Evolutionary conservation across 1,140 invertebrate species (phyloP), one percentile per base, ranked within the genome.

Genomic region (Heliconius melpomene): DNA sequence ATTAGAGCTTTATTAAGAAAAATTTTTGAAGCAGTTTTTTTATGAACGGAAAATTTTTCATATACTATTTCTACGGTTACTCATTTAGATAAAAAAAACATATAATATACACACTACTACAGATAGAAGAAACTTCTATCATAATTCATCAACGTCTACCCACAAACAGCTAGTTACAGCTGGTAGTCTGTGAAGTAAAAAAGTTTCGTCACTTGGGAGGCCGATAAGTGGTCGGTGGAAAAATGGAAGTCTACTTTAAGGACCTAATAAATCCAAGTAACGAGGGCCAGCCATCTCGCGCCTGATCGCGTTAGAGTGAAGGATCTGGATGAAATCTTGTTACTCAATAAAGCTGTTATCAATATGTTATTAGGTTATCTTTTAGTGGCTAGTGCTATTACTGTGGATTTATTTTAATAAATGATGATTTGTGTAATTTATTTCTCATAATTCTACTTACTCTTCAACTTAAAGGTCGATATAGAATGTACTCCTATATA

Each of bases 191-290:
- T 66, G 29, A 16, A 29, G 13, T 23, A 66, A 57, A 66, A 66
- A 66, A 60, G 26, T 75, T 75, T 57, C 8, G 50, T 52, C 52
- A 23, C 52, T 60, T 26, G 36, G 20, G 29, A 23, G 50, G 52
- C 18, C 29, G 50, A 75, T 75, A 75, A 75, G 74, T 75, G 74
- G 74, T 32, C 7, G 3, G 3, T 75, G 1, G 16, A 75, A 75
- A 75, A 75, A 32, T 75, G 52, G n/a, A 54, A 75, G 74, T 54
- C 23, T 52, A 20, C 13, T 75, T 75, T 75, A 60, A 75, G 74
- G 52, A 57, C 29, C 52, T 57, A 38, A 75, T 75, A 60, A 75
- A 75, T 75, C 74, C n/a, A 75, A 36, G 54, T 75, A 75, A 75
- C 74, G 32, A 75, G 52, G 74, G 32, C 52, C 38, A 38, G 74